Percentiles rank a stretch among this genome's conserved stretches.
These are phyloP conservation scores for Petrolisthes manimaculis DNA, from an alignment of 2,888 invertebrate genomes.

Conservation along the genomic window DNA sequence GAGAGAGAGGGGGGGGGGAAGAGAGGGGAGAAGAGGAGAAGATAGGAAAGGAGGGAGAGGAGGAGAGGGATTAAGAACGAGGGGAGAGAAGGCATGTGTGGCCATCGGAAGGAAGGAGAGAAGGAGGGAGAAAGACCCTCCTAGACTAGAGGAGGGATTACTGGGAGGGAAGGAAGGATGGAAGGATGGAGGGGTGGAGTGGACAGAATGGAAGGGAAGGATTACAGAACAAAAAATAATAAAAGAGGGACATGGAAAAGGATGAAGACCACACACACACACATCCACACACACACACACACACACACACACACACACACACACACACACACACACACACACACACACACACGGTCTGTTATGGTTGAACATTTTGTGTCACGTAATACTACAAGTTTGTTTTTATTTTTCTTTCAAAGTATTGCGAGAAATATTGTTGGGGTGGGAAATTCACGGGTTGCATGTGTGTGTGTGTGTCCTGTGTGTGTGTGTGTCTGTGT, in stretches of 20 bases:
- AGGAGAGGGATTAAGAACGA: background rate
- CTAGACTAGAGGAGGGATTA: too few species aligned
- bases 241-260: background rate
- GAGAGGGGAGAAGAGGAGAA: background rate
- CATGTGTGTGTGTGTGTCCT: too few species aligned
- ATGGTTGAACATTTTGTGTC: too few species aligned
- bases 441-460: too few species aligned
- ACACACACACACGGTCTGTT: slow-evolving; percentile 6
- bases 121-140: background rate
- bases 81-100: background rate
- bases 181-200: background rate
- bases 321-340: slow-evolving; percentile 14
- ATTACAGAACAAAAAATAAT: background rate
- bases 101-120: background rate
- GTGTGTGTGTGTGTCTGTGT: too few species aligned
- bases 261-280: background rate
- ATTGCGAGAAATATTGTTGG: too few species aligned
- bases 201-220: background rate
- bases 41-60: background rate
- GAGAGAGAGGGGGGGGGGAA: background rate
- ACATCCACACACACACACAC: slow-evolving; percentile 1
- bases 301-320: slow-evolving; percentile 13
- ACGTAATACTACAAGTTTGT: too few species aligned
- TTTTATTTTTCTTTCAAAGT: too few species aligned
- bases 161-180: background rate